A percentile compares a stretch with the other conserved stretches of the same genome.
These are phyloP conservation scores for Corythornis madagascariensis DNA, from an alignment of 2,113 vertebrate species.

Conservation along the genomic window DNA sequence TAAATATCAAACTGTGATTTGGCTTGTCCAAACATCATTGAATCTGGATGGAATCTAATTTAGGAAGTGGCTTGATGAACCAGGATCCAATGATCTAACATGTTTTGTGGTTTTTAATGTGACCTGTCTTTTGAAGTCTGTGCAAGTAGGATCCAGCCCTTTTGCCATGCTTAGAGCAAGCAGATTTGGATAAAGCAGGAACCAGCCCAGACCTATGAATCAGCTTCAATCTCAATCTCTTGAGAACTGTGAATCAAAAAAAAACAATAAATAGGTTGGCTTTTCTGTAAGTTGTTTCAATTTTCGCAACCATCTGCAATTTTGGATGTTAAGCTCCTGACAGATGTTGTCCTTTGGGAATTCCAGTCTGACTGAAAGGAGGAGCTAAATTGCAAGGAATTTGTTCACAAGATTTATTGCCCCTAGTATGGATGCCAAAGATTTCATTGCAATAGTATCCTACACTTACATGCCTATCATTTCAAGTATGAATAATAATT, in stretches of 20 bases:
- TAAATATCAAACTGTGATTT: neutral
- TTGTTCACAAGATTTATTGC: neutral
- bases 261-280: neutral
- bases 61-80: neutral
- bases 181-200: neutral
- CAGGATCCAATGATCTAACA: neutral
- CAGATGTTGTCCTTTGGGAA: slow-evolving; percentile 12
- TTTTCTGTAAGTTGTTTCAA: neutral
- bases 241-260: neutral
- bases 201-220: neutral
- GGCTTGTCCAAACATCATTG: slow-evolving; percentile 7
- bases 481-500: slow-evolving; percentile 1
- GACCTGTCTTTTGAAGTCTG: neutral
- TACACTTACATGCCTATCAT: neutral
- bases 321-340: slow-evolving; percentile 3
- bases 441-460: neutral
- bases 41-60: neutral
- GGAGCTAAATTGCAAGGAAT: neutral
- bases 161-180: neutral
- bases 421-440: neutral
- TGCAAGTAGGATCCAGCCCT: neutral
- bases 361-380: slow-evolving; percentile 6
- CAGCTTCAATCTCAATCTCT: neutral
- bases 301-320: neutral
- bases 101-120: neutral